Base-by-base conservation (phyloP, 1,140 invertebrate genomes). In the Lutraria rhynchaena region DNA sequence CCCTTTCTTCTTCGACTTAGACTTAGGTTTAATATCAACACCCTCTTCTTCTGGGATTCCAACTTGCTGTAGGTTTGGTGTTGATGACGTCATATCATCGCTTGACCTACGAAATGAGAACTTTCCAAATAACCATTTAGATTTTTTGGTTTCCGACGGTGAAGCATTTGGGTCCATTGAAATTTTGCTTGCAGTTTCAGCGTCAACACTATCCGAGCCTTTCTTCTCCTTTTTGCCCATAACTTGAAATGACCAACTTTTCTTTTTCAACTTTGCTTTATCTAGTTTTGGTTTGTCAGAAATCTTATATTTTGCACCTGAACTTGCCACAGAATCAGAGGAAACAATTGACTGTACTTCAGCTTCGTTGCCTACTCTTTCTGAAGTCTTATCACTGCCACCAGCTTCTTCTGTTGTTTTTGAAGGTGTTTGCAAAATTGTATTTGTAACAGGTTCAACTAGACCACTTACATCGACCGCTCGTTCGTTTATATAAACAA, bases 181-280 rank as follows among this genome's bases (percentile, higher is more conserved):
- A 27, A 74, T 55, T 41, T 41, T 41, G 15, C 37, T 41, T 7
- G 5, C 37, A 41, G 37, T 41, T 7, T 41, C 37, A 41, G 15
- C 15, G 5, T 41, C 37, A 46, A 31, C 55, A 31, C 27, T 44
- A 31, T 49, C 22, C 31, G 44, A 49, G 65, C 53, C 75, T 19
- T 27, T 24, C 0, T 57, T 41, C 27, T 57, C 35, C 49, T 80
- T 69, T 29, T 80, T 80, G 29, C 55, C 49, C 1, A 44, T 49
- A 9, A 80, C 22, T 33, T 80, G 76, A 70, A 80, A 80, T 27
- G 76, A 80, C 76, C 76, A 80, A 49, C 76, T 80, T 55, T 80
- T 80, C 46, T 70, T 69, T 41, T 80, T 80, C 3, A 80, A 24
- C 9, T 80, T 80, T 11, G 65, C 31, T 3, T 69, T 51, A 5